phyloP scores from a whole-genome alignment of 2,888 invertebrate species.

The Hoplodrina blanda region DNA sequence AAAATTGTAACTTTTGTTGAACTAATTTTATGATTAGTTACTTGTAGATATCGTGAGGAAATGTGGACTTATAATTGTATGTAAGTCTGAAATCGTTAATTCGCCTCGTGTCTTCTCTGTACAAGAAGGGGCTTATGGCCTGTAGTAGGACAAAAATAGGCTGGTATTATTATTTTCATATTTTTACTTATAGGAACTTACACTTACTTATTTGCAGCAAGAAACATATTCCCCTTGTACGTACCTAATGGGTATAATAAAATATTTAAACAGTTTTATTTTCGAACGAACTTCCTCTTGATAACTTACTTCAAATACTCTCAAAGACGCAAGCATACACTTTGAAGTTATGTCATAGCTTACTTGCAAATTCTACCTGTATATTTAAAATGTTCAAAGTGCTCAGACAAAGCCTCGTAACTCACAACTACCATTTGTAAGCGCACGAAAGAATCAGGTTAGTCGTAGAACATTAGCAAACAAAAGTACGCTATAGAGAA shows the following conservation, averaged over 20 bases:
- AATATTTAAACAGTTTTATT: background rate
- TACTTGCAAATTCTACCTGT: conserved; percentile 10
- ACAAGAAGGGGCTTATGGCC: no score
- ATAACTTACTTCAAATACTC: conserved; percentile 27
- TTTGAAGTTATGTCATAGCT: conserved; percentile 24
- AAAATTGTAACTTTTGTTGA: no score
- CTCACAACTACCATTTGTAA: conserved; percentile 36
- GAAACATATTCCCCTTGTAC: background rate
- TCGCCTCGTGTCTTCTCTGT: no score
- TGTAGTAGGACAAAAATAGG: no score
- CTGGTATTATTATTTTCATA: no score
- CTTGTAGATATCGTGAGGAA: no score
- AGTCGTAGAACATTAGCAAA: conserved; percentile 25
- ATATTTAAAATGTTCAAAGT: conserved; percentile 30
- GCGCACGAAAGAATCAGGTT: conserved; percentile 38
- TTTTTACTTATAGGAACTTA: no score
- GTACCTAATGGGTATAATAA: background rate
- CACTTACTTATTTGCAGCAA: no score
- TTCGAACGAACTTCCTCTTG: background rate
- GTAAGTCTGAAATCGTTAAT: no score
- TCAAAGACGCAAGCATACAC: conserved; percentile 14
- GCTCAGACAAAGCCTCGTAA: conserved; percentile 22
- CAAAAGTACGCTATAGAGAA: conserved; percentile 25
- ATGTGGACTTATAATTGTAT: no score
- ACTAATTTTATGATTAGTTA: no score